Conservation (phyloP, 2,113 vertebrate genomes). For the Tragelaphus scriptus region DNA sequence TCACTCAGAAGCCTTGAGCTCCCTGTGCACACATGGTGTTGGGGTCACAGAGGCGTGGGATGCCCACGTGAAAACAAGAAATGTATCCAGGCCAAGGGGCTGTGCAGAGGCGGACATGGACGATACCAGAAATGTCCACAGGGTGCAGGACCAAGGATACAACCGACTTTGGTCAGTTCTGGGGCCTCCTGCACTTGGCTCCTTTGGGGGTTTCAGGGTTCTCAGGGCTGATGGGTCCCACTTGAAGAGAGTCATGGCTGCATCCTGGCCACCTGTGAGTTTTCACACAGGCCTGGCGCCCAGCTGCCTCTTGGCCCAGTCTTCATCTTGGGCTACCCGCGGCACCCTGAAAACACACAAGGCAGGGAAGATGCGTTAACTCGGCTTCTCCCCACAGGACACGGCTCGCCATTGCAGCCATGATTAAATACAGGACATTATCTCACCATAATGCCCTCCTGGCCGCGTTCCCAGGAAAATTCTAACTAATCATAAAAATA, state of each 20-base stretch:
- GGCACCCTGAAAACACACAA: conserved; percentile 73
- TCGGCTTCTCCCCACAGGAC: conserved; percentile 29
- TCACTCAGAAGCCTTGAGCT: conserved; percentile 25
- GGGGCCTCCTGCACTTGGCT: conserved; percentile 2
- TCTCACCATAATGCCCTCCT: conserved; percentile 64
- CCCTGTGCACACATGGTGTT: not conserved
- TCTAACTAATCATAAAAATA: conserved; percentile 74
- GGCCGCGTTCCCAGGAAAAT: conserved; percentile 64
- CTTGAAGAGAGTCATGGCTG: conserved; percentile 43
- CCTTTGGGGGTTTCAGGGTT: conserved; percentile 39
- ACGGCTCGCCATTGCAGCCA: conserved; percentile 45
- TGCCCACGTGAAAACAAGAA: not conserved
- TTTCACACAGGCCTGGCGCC: conserved; percentile 4
- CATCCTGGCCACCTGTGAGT: conserved; percentile 24
- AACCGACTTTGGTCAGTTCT: not conserved
- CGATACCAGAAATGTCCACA: not conserved
- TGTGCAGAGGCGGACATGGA: not conserved
- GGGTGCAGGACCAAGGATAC: not conserved
- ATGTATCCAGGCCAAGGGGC: not conserved
- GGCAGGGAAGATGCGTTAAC: conserved; percentile 57
- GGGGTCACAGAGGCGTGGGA: conserved; percentile 22
- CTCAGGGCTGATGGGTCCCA: conserved; percentile 43
- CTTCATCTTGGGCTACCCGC: conserved; percentile 56
- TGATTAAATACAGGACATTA: conserved; percentile 67
- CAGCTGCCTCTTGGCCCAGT: conserved; percentile 45